phyloP scores from a whole-genome alignment of 92 coral and sea anemone species.

The Palythoa caribaeorum region DNA sequence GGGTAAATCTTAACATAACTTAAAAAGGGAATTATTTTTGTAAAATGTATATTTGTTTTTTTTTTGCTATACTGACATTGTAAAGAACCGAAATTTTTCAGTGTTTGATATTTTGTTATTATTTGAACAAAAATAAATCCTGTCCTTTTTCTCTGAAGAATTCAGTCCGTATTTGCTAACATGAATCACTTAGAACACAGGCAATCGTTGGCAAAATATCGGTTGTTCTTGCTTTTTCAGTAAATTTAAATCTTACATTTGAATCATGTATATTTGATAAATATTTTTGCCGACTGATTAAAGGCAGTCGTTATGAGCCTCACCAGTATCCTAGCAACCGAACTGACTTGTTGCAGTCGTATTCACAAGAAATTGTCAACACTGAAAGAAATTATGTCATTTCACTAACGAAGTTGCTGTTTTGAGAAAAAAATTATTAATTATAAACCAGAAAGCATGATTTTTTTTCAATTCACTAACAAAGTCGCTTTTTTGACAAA shows the following conservation, averaged over 20 bases:
- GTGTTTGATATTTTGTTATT: too few relatives aligned
- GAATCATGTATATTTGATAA: constrained; percentile 12
- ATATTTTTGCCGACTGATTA: neutral
- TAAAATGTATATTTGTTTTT: too few relatives aligned
- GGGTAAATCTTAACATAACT: too few relatives aligned
- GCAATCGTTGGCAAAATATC: neutral
- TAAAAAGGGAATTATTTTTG: too few relatives aligned
- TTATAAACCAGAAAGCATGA: neutral
- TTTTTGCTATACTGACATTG: too few relatives aligned
- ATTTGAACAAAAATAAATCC: too few relatives aligned
- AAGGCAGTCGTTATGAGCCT: constrained; percentile 11
- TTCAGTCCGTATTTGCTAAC: neutral
- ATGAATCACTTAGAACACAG: neutral
- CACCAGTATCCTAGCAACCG: constrained; percentile 42
- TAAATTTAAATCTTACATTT: neutral
- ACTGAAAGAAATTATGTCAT: neutral
- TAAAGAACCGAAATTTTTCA: neutral
- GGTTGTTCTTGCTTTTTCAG: neutral
- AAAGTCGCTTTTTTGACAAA: neutral
- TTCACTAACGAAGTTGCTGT: neutral
- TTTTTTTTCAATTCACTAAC: neutral
- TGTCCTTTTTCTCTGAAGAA: too few relatives aligned
- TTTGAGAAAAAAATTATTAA: neutral
- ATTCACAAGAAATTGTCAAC: neutral
- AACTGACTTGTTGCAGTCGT: constrained; percentile 12